These are phyloP conservation scores for Elachura formosa DNA, from an alignment of 2,113 vertebrate species.

Conservation along the genomic window DNA sequence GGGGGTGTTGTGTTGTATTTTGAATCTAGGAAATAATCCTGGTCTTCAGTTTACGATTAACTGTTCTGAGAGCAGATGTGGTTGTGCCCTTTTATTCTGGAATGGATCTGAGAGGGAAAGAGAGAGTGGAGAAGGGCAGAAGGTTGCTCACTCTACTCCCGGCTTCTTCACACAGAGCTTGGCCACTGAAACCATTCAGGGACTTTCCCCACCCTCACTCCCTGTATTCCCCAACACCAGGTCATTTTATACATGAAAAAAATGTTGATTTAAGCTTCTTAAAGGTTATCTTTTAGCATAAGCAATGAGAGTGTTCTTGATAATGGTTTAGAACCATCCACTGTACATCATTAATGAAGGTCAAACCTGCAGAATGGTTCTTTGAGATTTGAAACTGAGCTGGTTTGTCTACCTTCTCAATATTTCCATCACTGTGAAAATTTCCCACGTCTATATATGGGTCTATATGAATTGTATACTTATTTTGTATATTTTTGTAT, in stretches of 20 bases:
- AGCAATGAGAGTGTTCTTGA: neutral
- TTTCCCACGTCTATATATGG: neutral
- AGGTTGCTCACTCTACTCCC: fast-evolving
- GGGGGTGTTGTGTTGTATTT: neutral
- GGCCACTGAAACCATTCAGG: neutral
- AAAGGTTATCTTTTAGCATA: neutral
- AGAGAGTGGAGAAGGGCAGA: neutral
- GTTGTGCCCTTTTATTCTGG: neutral
- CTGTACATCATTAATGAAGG: neutral
- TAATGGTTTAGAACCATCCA: neutral
- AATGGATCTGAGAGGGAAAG: neutral
- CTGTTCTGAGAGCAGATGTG: neutral
- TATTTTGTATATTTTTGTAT: neutral
- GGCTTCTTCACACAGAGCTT: neutral
- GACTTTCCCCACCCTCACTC: neutral
- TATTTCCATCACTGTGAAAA: neutral
- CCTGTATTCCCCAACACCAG: fast-evolving
- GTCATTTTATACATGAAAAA: neutral
- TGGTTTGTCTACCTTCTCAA: neutral
- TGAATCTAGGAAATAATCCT: neutral
- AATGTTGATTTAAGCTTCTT: neutral
- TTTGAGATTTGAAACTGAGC: neutral
- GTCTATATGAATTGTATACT: fast-evolving
- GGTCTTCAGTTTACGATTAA: neutral
- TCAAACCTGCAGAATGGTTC: neutral